Base-by-base conservation (phyloP, 2,797 vertebrate species). In the Halcyon leucocephala region DNA sequence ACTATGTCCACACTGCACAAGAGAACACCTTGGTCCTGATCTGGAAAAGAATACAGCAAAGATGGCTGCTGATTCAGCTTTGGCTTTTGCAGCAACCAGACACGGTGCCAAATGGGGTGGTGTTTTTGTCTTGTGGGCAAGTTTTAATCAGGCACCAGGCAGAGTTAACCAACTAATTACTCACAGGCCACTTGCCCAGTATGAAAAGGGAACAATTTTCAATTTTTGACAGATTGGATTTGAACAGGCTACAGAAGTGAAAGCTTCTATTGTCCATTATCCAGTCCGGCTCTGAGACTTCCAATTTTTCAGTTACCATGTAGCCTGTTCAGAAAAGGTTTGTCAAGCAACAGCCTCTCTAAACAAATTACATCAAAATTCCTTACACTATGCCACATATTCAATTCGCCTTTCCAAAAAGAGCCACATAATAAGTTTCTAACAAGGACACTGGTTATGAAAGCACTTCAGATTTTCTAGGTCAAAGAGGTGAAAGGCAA, bases 201-300 rank as follows among this genome's bases (percentile, higher is more conserved):
- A 79, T 90, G 71, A 83, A 88, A 95, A 93, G 39, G 29, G 95
- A 93, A 94, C 62, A 55, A 86, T 73, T 93, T 95, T 73, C 76
- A 86, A 17, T 72, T 66, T 94, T 79, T 79, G 89, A 81, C 51
- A 84, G 91, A 93, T n/a, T 77, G 73, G 80, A 88, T 58, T 83
- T 86, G 82, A 96, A 86, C 51, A 90, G 66, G 76, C 69, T 88
- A 42, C 65, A 95, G 58, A 94, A 92, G 46, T 92, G 76, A 96
- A 96, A 97, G 93, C 85, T 48, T 82, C 91, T 91, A 94, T 94
- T 95, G 96, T 95, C 61, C 22, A n/a, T 91, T 90, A 93, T 62
- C 80, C 92, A 62, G 44, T 28, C n/a, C 46, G 83, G 39, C 49
- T 67, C 37, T 0, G 1, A 94, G 82, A 94, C 66, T 90, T 94